Conservation (phyloP, 64 coral and sea anemone genomes). For the Actinia equina region DNA sequence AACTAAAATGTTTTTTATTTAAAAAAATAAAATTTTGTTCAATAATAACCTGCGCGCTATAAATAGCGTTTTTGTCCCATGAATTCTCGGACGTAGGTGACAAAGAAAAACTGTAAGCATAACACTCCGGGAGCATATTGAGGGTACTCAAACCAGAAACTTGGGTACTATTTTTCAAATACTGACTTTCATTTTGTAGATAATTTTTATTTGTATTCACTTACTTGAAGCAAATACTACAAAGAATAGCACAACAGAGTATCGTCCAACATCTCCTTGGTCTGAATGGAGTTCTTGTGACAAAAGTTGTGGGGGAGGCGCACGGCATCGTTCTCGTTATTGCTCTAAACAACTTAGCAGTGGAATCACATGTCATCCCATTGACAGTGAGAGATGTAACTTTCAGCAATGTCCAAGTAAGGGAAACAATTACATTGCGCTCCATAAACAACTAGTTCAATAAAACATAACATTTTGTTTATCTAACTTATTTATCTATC, state of each 20-base stretch:
- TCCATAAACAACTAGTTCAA: too few species aligned
- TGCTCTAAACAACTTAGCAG: constrained; percentile 23
- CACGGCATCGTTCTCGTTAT: constrained; percentile 4
- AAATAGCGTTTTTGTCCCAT: too few species aligned
- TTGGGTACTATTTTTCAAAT: too few species aligned
- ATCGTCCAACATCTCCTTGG: constrained; percentile 38
- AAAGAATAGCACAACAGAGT: neutral
- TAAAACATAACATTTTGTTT: too few species aligned
- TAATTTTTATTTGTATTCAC: neutral
- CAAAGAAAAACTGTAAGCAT: too few species aligned
- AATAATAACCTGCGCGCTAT: too few species aligned
- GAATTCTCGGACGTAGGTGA: too few species aligned
- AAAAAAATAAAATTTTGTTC: too few species aligned
- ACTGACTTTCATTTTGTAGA: neutral
- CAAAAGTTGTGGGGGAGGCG: constrained; percentile 49
- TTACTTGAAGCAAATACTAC: neutral
- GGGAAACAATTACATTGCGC: neutral
- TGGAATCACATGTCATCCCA: constrained; percentile 9
- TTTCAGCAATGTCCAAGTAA: constrained; percentile 38
- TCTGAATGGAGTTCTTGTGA: constrained; percentile 26
- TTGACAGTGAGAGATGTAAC: constrained; percentile 36
- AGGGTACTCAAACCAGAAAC: too few species aligned
- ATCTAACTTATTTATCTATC: too few species aligned
- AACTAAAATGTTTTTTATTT: too few species aligned
- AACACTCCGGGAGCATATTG: too few species aligned